Conservation (phyloP, 2,797 vertebrate species). For the Carapus acus region DNA sequence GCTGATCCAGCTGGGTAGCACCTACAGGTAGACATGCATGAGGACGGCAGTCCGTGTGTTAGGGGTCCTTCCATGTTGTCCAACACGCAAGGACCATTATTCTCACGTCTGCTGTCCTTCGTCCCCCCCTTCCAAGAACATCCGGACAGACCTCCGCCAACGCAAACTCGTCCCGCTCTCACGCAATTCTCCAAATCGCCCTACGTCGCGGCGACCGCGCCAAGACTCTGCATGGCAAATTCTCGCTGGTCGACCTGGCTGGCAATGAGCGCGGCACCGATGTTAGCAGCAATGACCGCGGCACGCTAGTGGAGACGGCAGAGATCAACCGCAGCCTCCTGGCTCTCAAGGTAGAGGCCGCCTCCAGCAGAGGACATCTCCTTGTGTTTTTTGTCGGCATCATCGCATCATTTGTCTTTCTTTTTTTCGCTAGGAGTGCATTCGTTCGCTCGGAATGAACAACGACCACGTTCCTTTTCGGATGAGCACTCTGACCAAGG, state of each 20-base stretch:
- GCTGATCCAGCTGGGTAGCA: constrained; percentile 83
- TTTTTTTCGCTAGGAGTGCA: constrained; percentile 82
- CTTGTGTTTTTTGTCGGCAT: not conserved
- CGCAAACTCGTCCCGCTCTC: constrained; percentile 90
- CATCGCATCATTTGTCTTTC: no score
- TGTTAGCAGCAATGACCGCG: constrained; percentile 85
- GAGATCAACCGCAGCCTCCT: constrained; percentile 97
- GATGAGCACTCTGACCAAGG: constrained; percentile 95
- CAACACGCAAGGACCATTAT: not conserved
- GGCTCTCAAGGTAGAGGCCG: constrained; percentile 85
- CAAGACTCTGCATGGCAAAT: constrained; percentile 82
- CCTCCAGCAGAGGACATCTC: not conserved
- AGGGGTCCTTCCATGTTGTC: no score
- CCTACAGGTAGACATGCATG: constrained; percentile 79
- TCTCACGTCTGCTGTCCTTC: not conserved
- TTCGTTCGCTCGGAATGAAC: constrained; percentile 92
- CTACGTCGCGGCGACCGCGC: constrained; percentile 72
- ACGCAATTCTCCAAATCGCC: constrained; percentile 91
- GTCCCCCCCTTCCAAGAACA: constrained; percentile 69
- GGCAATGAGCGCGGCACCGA: constrained; percentile 94
- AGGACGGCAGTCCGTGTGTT: no score
- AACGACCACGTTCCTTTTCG: constrained; percentile 94
- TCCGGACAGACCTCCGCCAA: constrained; percentile 96
- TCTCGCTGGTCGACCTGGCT: constrained; percentile 92
- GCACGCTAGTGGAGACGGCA: constrained; percentile 86